Evolutionary conservation across 1,140 invertebrate genomes (phyloP).

Genomic region (Hesperophylax magnus): DNA sequence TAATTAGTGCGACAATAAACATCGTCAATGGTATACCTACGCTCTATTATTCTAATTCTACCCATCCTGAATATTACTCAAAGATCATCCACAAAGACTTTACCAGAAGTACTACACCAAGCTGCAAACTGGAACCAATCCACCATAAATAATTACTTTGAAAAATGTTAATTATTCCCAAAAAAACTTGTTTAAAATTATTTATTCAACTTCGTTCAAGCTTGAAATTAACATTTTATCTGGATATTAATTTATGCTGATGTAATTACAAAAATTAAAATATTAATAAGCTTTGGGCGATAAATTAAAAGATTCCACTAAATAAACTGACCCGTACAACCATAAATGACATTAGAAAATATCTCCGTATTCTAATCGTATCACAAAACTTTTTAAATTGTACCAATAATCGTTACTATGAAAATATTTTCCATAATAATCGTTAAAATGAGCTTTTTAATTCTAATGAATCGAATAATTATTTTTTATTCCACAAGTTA

Average conservation of each 20-base stretch:
- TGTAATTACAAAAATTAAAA: slow-evolving; percentile 31
- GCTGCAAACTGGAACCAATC: too few species aligned
- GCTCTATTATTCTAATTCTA: too few species aligned
- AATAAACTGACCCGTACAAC: neutral
- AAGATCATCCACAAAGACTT: too few species aligned
- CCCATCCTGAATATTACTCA: too few species aligned
- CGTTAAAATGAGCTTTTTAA: slow-evolving; percentile 20
- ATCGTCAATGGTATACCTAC: too few species aligned
- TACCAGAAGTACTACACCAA: too few species aligned
- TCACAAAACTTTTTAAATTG: slow-evolving; percentile 22
- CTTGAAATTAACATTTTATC: neutral
- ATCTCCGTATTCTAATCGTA: slow-evolving; percentile 16
- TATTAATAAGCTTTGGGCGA: slow-evolving; percentile 13
- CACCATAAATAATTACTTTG: slow-evolving; percentile 7
- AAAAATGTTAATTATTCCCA: neutral
- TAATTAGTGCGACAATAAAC: too few species aligned
- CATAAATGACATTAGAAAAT: neutral
- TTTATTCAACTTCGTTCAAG: neutral
- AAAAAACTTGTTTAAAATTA: slow-evolving; percentile 10
- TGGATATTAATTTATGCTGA: slow-evolving; percentile 22
- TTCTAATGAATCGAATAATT: slow-evolving; percentile 29
- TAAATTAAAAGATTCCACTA: slow-evolving; percentile 9
- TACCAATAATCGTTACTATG: slow-evolving; percentile 22
- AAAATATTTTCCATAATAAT: slow-evolving; percentile 25
- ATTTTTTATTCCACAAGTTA: slow-evolving; percentile 5